phyloP scores from a whole-genome alignment of 1,140 invertebrate genomes.

The Mesaphorura yosii region DNA sequence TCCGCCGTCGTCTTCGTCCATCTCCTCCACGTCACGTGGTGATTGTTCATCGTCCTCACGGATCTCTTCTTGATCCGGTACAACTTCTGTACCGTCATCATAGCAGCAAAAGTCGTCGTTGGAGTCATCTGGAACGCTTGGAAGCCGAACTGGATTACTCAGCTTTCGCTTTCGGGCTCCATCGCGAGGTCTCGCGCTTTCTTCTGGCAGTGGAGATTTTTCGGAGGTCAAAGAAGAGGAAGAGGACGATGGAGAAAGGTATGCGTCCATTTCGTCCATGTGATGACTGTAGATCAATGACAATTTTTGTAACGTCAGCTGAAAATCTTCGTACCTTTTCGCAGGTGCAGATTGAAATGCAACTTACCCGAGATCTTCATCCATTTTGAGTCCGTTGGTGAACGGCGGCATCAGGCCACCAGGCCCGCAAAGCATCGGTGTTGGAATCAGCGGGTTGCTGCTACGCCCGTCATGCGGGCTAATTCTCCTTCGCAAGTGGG shows the following conservation, averaged over 20 bases:
- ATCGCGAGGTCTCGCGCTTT: conserved; percentile 18
- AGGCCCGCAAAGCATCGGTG: no score
- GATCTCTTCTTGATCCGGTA: conserved; percentile 1
- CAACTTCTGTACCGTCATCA: conserved; percentile 27
- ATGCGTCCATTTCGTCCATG: no score
- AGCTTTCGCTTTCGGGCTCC: conserved; percentile 26
- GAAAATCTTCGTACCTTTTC: neutral
- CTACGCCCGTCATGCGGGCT: conserved; percentile 83
- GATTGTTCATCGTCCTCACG: conserved; percentile 17
- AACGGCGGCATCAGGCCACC: conserved; percentile 2
- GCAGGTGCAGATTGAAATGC: no score
- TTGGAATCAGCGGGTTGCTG: conserved; percentile 10
- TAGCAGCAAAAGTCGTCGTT: conserved; percentile 32
- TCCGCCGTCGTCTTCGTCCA: conserved; percentile 1
- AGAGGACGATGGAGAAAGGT: conserved; percentile 2
- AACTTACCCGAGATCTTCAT: conserved; percentile 1
- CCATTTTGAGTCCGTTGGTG: conserved; percentile 7
- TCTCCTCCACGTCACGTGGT: conserved; percentile 16
- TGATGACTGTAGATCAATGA: neutral
- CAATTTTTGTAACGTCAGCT: neutral
- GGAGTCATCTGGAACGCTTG: conserved; percentile 26
- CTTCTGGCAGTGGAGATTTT: conserved; percentile 5
- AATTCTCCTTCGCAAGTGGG: conserved; percentile 79
- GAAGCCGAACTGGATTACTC: conserved; percentile 24
- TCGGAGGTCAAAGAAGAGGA: conserved; percentile 1